Base-by-base conservation (phyloP, 1,140 invertebrate genomes). In the Chlorops oryzae region DNA sequence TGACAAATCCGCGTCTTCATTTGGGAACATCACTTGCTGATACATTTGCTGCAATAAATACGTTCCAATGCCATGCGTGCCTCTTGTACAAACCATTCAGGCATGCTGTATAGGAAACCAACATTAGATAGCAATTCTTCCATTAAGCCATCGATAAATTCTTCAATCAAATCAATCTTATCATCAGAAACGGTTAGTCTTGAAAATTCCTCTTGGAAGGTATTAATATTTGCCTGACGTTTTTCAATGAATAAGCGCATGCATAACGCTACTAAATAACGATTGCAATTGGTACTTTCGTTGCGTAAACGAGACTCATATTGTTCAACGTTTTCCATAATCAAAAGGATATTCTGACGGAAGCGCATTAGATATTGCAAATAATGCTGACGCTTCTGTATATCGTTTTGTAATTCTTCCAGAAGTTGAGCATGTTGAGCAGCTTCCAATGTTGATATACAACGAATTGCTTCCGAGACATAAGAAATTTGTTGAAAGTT, bases 1-100 rank as follows among this genome's bases (percentile, higher is more conserved):
- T 45, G 88, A 82, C 41, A 93, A 80, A 75, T 99, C 96, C 1
- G 89, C 93, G 68, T 98, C 96, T 3, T 92, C 92, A 74, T 98
- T 98, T 5, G 96, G 95, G 77, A 94, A 98, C 62, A 99, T 80
- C 25, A 95, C 92, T 69, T 92, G 83, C 21, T 85, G 81, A 75
- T 98, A 98, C 28, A 98, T 88, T 18, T 87, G 80, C 21, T 86
- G 87, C 78, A 97, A 93, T 2, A 90, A 9, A 83, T 81, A 25
- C 85, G 79, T 64, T 96, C 90, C 40, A 90, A 84, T 0, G 90
- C 87, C 51, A 80, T 77, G 65, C 81, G 76, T 1, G 80, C 82
- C 39, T 80, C 79, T 52, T 87, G 81, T 6, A 90, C 54, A 63
- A 93, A 86, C 54, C 73, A 75, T 24, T 80, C 73, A 50, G 77